Conservation (phyloP, 2,113 vertebrate genomes). For the Semnornis frantzii region DNA sequence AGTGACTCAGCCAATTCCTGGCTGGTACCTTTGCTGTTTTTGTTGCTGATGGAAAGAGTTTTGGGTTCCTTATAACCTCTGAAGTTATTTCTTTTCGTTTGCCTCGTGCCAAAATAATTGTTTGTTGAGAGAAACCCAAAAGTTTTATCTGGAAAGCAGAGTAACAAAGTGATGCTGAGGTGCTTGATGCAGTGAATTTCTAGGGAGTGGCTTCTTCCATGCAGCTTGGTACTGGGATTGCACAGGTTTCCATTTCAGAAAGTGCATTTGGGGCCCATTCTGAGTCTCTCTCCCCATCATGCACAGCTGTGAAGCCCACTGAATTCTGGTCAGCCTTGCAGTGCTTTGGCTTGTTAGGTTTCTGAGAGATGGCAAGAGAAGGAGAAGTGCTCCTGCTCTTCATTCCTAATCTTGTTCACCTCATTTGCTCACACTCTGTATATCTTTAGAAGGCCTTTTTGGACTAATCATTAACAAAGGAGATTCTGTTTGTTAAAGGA, state of each 20-base stretch:
- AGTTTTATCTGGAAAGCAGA: background rate
- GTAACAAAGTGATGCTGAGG: background rate
- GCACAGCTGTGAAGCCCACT: background rate
- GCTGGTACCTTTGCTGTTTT: background rate
- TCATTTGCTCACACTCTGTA: background rate
- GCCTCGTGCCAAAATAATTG: background rate
- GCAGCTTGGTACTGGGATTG: rapidly evolving
- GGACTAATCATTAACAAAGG: background rate
- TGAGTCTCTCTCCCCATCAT: background rate
- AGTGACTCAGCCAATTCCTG: background rate
- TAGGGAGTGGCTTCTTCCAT: background rate
- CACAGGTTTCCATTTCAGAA: background rate
- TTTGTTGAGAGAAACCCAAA: background rate
- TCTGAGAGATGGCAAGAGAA: background rate
- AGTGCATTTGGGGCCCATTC: background rate
- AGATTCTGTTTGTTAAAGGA: background rate
- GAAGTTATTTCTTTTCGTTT: background rate
- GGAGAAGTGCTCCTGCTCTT: background rate
- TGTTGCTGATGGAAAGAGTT: background rate
- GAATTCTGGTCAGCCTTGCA: background rate
- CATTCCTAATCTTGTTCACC: background rate
- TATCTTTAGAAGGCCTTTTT: background rate
- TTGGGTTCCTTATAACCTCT: background rate
- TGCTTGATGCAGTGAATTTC: background rate
- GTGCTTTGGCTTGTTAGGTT: background rate